These are phyloP conservation scores for Enteromius afrohamiltoni DNA, from an alignment of 2,797 vertebrate species.

Conservation along the genomic window DNA sequence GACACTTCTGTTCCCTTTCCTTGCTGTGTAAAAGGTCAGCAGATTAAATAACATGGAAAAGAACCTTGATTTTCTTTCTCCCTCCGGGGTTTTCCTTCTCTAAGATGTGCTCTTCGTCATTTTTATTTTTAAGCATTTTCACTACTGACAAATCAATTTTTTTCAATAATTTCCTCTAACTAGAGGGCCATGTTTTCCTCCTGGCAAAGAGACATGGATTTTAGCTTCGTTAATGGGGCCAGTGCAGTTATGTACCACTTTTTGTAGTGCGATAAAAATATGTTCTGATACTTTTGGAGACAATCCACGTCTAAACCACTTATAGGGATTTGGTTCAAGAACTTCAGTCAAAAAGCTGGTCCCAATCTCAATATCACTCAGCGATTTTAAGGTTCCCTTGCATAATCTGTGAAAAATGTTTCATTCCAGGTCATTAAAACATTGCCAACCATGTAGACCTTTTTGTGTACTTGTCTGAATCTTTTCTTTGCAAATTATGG, in stretches of 20 bases:
- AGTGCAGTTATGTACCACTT: slow-evolving; percentile 13
- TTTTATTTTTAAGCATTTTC: slow-evolving; percentile 58
- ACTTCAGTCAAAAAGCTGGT: background rate
- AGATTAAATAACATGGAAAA: slow-evolving; percentile 59
- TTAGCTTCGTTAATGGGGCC: slow-evolving; percentile 38
- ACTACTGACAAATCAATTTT: background rate
- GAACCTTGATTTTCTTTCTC: slow-evolving; percentile 49
- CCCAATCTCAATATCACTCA: background rate
- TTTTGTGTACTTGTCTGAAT: slow-evolving; percentile 15
- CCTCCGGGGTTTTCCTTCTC: slow-evolving; percentile 54
- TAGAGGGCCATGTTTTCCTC: slow-evolving; percentile 1
- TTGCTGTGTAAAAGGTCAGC: slow-evolving; percentile 57
- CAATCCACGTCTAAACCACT: background rate
- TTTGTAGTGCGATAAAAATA: slow-evolving; percentile 36
- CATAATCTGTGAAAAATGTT: slow-evolving; percentile 19
- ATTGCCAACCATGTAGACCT: slow-evolving; percentile 3
- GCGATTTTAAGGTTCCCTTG: background rate
- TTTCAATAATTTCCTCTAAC: background rate
- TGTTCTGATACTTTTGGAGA: slow-evolving; percentile 41
- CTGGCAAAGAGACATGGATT: slow-evolving; percentile 39
- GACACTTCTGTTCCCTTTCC: slow-evolving; percentile 47
- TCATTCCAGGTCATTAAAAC: slow-evolving; percentile 10
- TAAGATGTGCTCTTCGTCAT: slow-evolving; percentile 57
- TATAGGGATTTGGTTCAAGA: slow-evolving; percentile 10
- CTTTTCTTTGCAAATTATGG: slow-evolving; percentile 24